These are phyloP conservation scores for Alligator sinensis DNA, from an alignment of 2,113 vertebrate species.

Conservation along the genomic window DNA sequence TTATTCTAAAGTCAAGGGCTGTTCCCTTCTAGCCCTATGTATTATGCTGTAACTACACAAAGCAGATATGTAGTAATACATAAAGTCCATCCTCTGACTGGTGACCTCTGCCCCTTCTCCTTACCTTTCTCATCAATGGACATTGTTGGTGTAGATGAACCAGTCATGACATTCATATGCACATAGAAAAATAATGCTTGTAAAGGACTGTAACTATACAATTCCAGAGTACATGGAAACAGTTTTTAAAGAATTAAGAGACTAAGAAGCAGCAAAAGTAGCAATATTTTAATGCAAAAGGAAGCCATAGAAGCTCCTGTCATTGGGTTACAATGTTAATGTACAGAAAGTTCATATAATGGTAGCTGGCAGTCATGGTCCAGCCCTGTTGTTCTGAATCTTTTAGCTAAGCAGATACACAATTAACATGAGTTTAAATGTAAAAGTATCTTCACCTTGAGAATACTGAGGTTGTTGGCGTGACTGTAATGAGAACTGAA, in stretches of 20 bases:
- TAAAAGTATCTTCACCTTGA: not conserved
- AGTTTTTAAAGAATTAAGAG: not conserved
- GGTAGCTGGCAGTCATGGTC: not conserved
- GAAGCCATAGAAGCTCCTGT: not conserved
- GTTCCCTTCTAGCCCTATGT: not conserved
- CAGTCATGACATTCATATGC: not conserved
- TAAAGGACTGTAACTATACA: not conserved
- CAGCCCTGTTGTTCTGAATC: not conserved
- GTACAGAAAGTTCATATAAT: not conserved
- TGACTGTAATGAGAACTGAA: not conserved
- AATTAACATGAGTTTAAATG: not conserved
- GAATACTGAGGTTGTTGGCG: not conserved
- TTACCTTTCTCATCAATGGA: not conserved
- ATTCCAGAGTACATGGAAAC: not conserved
- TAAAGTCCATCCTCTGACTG: not conserved
- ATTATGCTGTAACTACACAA: not conserved
- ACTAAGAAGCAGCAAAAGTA: not conserved
- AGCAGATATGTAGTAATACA: accelerated
- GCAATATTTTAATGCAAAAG: not conserved
- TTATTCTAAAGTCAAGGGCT: not conserved
- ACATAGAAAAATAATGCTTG: not conserved
- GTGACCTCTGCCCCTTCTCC: not conserved
- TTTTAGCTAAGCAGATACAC: not conserved
- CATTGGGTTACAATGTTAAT: not conserved
- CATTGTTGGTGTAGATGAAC: not conserved